Conservation (phyloP, 2,797 vertebrate genomes). For the Astyanax mexicanus region DNA sequence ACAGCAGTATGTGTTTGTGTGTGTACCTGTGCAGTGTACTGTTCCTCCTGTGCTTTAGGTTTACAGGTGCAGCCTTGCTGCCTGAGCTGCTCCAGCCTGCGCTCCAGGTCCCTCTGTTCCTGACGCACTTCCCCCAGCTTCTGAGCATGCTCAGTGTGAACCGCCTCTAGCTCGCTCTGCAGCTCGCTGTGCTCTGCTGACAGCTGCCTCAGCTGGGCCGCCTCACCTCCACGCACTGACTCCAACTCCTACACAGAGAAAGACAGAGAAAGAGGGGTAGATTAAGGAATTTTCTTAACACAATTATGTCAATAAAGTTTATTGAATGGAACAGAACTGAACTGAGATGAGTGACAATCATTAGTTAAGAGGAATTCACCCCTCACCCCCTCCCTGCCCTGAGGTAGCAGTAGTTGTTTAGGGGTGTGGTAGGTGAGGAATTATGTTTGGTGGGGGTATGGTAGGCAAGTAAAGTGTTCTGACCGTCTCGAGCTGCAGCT, state of each 20-base stretch:
- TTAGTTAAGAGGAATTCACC: too few relatives aligned
- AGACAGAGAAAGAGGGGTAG: background rate
- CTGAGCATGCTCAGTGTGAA: slow-evolving; percentile 92
- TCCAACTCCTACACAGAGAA: slow-evolving; percentile 86
- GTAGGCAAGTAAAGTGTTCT: slow-evolving; percentile 51
- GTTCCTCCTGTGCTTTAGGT: slow-evolving; percentile 91
- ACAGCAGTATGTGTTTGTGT: background rate
- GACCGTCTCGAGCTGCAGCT: slow-evolving; percentile 96
- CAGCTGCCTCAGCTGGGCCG: slow-evolving; percentile 86
- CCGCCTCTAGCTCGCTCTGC: slow-evolving; percentile 91
- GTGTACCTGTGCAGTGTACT: slow-evolving; percentile 92
- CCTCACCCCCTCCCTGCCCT: too few relatives aligned
- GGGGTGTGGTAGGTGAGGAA: too few relatives aligned
- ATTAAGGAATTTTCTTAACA: too few relatives aligned
- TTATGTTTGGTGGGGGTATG: background rate
- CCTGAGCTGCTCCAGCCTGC: slow-evolving; percentile 92
- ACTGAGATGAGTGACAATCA: too few relatives aligned
- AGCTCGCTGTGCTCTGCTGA: slow-evolving; percentile 92
- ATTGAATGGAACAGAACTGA: too few relatives aligned
- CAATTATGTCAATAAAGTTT: too few relatives aligned
- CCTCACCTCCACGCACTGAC: slow-evolving; percentile 90
- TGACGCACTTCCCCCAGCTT: slow-evolving; percentile 92
- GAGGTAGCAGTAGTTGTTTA: too few relatives aligned
- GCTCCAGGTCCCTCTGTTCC: slow-evolving; percentile 94
- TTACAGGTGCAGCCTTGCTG: slow-evolving; percentile 94